These are phyloP conservation scores for Myripristis jacobus DNA, from an alignment of 2,797 vertebrate species.

Conservation along the genomic window DNA sequence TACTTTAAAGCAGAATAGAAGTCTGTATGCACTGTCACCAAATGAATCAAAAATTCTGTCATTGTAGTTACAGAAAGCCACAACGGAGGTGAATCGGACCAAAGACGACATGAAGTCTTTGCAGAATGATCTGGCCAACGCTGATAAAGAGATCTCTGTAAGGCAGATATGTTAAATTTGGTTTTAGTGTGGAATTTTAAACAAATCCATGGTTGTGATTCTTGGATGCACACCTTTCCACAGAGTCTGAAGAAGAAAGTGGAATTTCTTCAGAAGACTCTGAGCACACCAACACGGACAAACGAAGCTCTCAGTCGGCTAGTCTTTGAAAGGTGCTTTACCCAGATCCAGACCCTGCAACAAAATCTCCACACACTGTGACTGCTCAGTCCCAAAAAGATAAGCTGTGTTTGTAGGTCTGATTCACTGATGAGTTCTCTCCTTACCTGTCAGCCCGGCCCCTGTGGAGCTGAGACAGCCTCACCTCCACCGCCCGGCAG, in stretches of 20 bases:
- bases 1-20: too few species aligned
- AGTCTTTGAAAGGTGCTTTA: constrained; percentile 89
- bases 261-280: constrained; percentile 91
- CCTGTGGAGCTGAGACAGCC: constrained; percentile 88
- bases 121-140: constrained; percentile 89
- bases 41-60: not conserved
- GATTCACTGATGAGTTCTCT: not conserved
- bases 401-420: not conserved
- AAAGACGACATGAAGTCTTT: constrained; percentile 88
- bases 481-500: constrained; percentile 79
- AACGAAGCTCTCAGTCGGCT: constrained; percentile 90
- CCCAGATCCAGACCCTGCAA: not conserved
- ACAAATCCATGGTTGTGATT: not conserved
- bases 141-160: constrained; percentile 94
- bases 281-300: constrained; percentile 89
- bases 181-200: not conserved
- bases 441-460: constrained; percentile 81
- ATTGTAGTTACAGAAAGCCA: constrained; percentile 87
- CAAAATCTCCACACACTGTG: not conserved
- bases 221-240: constrained; percentile 5
- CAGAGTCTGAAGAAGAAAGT: constrained; percentile 96
- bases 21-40: not conserved
- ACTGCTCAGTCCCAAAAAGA: not conserved
- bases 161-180: constrained; percentile 25
- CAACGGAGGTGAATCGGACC: constrained; percentile 81